A percentile compares a stretch with the other conserved stretches of the same genome.
Conservation (phyloP, 1,140 invertebrate species). For the Drosophila murphyi region DNA sequence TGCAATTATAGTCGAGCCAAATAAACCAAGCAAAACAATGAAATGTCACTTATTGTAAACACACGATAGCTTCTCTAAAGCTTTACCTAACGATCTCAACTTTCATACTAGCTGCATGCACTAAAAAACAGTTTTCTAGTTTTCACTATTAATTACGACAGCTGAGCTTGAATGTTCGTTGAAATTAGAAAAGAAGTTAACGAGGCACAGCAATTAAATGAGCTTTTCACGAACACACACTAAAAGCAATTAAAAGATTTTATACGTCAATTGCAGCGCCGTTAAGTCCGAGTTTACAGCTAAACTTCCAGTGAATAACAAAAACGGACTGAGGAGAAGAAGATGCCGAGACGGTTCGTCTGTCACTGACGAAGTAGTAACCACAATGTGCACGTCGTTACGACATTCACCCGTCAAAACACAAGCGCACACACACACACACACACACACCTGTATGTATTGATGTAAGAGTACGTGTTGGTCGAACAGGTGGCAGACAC, state of each 20-base stretch:
- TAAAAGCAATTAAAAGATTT: neutral
- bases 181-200: neutral
- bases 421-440: conserved; percentile 31
- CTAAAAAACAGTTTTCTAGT: neutral
- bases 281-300: conserved; percentile 3
- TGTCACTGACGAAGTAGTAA: conserved; percentile 13
- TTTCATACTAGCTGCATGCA: neutral
- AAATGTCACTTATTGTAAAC: conserved; percentile 12
- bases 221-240: neutral
- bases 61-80: neutral
- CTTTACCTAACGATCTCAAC: neutral
- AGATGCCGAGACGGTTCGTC: neutral
- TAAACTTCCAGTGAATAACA: conserved; percentile 17
- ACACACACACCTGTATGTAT: conserved; percentile 12
- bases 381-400: conserved; percentile 62
- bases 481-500: conserved; percentile 45
- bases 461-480: conserved; percentile 7
- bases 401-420: conserved; percentile 51
- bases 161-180: neutral
- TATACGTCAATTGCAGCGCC: conserved; percentile 1
- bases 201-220: conserved; percentile 27
- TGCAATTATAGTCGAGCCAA: conserved; percentile 29
- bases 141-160: neutral
- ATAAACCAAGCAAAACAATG: neutral
- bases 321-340: conserved; percentile 2